phyloP scores from a whole-genome alignment of 2,113 vertebrate species.

The Rhinoptilus africanus region DNA sequence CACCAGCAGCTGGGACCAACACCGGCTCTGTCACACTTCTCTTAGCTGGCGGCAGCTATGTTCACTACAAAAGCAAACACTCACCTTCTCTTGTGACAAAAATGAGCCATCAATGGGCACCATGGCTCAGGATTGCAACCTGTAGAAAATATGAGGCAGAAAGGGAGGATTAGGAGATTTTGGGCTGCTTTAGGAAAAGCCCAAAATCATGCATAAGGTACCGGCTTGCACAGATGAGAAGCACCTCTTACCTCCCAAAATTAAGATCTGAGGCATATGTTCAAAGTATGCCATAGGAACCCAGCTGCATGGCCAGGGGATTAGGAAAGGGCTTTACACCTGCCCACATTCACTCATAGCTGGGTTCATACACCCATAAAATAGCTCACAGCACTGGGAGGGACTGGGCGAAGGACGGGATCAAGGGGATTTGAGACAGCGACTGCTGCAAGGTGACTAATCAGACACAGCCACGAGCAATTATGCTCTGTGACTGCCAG shows the following conservation, averaged over 20 bases:
- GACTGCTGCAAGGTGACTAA: not conserved
- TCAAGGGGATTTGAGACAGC: not conserved
- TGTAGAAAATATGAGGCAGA: not conserved
- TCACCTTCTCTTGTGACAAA: not conserved
- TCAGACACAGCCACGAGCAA: not conserved
- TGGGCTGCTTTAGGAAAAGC: not conserved
- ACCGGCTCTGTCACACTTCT: not conserved
- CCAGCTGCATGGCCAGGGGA: not conserved
- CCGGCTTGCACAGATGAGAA: not conserved
- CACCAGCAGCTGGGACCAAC: not conserved
- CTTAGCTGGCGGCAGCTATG: not conserved
- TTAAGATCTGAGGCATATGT: slow-evolving; percentile 5
- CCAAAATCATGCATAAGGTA: not conserved
- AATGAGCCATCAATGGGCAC: not conserved
- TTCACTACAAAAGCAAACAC: not conserved
- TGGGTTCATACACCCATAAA: not conserved
- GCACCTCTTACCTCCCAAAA: not conserved
- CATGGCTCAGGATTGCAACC: not conserved
- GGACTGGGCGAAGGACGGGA: not conserved
- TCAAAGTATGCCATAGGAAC: not conserved
- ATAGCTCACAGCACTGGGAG: not conserved
- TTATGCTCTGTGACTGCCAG: not conserved
- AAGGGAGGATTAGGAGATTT: slow-evolving; percentile 9
- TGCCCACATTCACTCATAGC: not conserved
- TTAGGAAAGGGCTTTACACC: slow-evolving; percentile 27